Evolutionary conservation across 2,797 vertebrate genomes (phyloP).

Genomic region (Sebastes minor): DNA sequence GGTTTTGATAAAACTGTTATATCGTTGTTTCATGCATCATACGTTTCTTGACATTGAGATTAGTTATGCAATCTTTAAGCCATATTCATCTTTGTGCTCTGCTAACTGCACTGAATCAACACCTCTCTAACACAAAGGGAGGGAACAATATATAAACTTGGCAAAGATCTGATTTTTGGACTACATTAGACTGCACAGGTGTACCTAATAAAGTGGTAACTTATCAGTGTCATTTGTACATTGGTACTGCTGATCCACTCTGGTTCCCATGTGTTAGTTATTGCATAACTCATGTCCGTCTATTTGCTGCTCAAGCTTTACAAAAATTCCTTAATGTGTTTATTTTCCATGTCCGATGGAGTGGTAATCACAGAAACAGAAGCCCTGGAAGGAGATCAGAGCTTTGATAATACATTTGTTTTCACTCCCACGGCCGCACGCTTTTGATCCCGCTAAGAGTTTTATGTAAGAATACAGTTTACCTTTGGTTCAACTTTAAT

Average conservation of each 20-base stretch:
- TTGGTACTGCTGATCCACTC: neutral
- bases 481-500: slow-evolving; percentile 69
- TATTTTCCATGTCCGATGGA: slow-evolving; percentile 20
- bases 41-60: neutral
- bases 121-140: neutral
- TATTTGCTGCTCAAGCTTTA: neutral
- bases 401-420: slow-evolving; percentile 28
- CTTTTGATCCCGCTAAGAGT: slow-evolving; percentile 64
- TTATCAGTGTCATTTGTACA: neutral
- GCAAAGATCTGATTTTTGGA: neutral
- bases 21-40: neutral
- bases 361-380: slow-evolving; percentile 21
- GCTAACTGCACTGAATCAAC: neutral
- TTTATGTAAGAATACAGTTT: slow-evolving; percentile 56
- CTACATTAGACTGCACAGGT: too few species aligned
- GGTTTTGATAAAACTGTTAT: neutral
- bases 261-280: neutral
- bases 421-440: slow-evolving; percentile 41
- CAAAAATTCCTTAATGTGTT: slow-evolving; percentile 6
- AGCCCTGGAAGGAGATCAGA: slow-evolving; percentile 57
- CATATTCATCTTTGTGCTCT: neutral
- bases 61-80: neutral
- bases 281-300: neutral
- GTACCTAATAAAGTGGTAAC: neutral
- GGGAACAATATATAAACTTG: neutral